These are phyloP conservation scores for Samia ricini DNA, from an alignment of 1,140 invertebrate genomes.

Conservation along the genomic window DNA sequence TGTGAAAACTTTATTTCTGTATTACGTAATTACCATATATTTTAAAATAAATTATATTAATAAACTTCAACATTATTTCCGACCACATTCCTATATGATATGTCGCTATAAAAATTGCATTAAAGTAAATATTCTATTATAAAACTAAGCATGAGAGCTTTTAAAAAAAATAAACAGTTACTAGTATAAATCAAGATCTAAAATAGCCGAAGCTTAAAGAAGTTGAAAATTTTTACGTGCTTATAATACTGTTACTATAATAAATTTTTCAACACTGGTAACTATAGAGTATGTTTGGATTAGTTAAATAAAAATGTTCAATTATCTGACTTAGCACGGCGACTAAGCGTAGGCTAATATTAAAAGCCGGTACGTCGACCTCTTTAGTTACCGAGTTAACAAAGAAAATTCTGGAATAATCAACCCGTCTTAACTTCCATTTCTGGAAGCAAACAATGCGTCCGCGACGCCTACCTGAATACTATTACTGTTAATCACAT, in stretches of 20 bases:
- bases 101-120: not conserved
- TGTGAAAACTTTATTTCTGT: not conserved
- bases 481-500: constrained; percentile 55
- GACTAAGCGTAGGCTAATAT: not conserved
- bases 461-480: constrained; percentile 51
- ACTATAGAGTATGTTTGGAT: not conserved
- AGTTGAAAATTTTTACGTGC: not conserved
- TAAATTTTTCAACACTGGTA: not conserved
- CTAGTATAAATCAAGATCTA: not conserved
- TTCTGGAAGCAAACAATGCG: constrained; percentile 56
- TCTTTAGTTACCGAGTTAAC: constrained; percentile 26
- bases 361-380: constrained; percentile 25
- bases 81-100: not conserved
- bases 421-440: constrained; percentile 42
- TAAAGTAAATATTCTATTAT: not conserved
- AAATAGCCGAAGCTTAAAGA: not conserved
- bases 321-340: not conserved
- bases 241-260: not conserved
- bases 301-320: not conserved
- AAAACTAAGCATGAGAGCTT: not conserved
- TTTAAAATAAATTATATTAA: not conserved
- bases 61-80: not conserved
- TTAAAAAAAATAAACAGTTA: not conserved
- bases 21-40: not conserved
- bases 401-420: constrained; percentile 49